Evolutionary conservation across 2,797 vertebrate species (phyloP).

Genomic region (Acrossocheilus fasciatus): DNA sequence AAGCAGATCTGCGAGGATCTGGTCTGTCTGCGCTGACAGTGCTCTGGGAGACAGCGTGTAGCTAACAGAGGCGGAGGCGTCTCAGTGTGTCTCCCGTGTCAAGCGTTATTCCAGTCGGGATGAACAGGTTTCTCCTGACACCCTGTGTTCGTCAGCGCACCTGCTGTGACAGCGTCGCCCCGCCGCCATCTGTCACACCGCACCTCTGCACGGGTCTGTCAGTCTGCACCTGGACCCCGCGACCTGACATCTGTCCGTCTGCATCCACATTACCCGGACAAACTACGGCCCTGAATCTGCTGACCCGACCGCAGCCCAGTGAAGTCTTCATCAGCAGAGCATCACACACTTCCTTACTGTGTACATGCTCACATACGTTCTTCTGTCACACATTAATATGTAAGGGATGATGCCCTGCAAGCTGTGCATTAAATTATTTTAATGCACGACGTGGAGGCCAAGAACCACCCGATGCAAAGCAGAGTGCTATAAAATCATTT

Average conservation of each 20-base stretch:
- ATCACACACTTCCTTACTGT: too few relatives aligned
- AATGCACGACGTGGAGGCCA: background rate
- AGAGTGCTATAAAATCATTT: background rate
- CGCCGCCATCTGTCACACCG: conserved; percentile 53
- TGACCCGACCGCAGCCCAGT: conserved; percentile 22
- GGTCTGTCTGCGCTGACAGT: background rate
- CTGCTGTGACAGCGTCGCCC: conserved; percentile 51
- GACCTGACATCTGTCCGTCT: conserved; percentile 57
- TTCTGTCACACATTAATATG: too few relatives aligned
- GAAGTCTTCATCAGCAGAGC: background rate
- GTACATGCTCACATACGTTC: background rate
- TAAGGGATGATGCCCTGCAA: background rate
- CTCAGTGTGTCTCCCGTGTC: conserved; percentile 36
- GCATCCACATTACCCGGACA: conserved; percentile 55
- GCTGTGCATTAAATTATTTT: background rate
- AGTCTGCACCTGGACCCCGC: conserved; percentile 51
- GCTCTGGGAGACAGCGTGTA: conserved; percentile 13
- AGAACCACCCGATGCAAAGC: background rate
- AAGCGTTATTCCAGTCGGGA: conserved; percentile 35
- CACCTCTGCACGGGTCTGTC: conserved; percentile 42
- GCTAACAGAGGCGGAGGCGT: conserved; percentile 16
- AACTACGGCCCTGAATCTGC: conserved; percentile 46
- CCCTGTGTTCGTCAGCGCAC: conserved; percentile 51
- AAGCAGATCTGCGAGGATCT: background rate
- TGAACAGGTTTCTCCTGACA: conserved; percentile 51